Evolutionary conservation across 2,797 vertebrate genomes (phyloP).

Genomic region (Scolopax rusticola): DNA sequence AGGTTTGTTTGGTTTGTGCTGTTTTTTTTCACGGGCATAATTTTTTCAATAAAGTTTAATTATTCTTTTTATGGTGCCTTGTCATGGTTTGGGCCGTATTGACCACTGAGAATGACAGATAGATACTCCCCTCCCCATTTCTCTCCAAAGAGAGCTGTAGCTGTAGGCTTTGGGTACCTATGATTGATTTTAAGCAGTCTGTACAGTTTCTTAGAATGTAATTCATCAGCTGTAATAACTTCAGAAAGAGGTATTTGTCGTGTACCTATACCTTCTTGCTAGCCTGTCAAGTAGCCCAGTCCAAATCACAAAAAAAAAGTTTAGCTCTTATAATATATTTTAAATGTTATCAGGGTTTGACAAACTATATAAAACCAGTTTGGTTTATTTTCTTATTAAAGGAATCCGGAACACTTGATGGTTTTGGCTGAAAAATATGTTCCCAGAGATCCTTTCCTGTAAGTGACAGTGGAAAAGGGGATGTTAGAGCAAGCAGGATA

Average conservation of each 20-base stretch:
- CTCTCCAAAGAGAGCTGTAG: not conserved
- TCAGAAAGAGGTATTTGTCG: not conserved
- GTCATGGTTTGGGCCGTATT: not conserved
- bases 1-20: not conserved
- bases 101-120: too few relatives aligned
- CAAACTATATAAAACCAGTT: not conserved
- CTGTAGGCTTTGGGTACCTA: not conserved
- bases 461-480: not conserved
- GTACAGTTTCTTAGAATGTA: not conserved
- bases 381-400: not conserved
- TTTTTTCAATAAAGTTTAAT: not conserved
- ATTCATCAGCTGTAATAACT: not conserved
- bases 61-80: not conserved
- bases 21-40: too few relatives aligned
- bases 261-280: not conserved
- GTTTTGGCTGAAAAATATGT: not conserved
- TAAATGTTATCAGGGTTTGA: not conserved
- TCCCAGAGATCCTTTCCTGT: not conserved
- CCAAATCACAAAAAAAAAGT: not conserved
- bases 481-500: not conserved
- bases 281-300: not conserved
- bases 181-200: not conserved
- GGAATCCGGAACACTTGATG: not conserved
- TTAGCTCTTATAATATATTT: not conserved
- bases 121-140: not conserved